These are phyloP conservation scores for Emys orbicularis DNA, from an alignment of 2,797 vertebrate genomes.

Conservation along the genomic window DNA sequence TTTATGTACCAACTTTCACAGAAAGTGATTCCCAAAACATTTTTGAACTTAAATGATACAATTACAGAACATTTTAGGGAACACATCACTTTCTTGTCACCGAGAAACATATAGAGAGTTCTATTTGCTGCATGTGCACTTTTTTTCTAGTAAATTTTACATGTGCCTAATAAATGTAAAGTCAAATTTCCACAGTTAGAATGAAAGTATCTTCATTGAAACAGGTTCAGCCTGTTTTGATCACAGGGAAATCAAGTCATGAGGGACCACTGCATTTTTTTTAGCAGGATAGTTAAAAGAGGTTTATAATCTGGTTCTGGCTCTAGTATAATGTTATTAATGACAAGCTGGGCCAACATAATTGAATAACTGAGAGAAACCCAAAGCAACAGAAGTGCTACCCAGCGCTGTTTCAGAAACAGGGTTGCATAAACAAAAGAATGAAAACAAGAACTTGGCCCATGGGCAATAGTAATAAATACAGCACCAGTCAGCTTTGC, in stretches of 20 bases:
- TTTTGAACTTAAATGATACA: background rate
- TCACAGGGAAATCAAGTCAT: background rate
- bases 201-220: background rate
- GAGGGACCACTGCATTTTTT: background rate
- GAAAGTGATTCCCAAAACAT: background rate
- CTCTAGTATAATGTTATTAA: background rate
- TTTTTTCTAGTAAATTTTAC: background rate
- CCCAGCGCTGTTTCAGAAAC: background rate
- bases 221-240: background rate
- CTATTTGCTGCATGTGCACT: background rate
- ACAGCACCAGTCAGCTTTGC: background rate
- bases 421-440: background rate
- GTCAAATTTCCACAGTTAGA: background rate
- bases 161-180: fast-evolving
- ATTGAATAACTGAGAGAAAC: background rate
- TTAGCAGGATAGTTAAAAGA: background rate
- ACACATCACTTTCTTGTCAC: background rate
- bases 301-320: background rate
- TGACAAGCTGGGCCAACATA: background rate
- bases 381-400: background rate
- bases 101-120: background rate
- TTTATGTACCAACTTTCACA: background rate
- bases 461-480: background rate
- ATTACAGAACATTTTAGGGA: background rate
- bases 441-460: background rate